Base-by-base conservation (phyloP, 2,113 vertebrate genomes). In the Cyanoderma ruficeps region DNA sequence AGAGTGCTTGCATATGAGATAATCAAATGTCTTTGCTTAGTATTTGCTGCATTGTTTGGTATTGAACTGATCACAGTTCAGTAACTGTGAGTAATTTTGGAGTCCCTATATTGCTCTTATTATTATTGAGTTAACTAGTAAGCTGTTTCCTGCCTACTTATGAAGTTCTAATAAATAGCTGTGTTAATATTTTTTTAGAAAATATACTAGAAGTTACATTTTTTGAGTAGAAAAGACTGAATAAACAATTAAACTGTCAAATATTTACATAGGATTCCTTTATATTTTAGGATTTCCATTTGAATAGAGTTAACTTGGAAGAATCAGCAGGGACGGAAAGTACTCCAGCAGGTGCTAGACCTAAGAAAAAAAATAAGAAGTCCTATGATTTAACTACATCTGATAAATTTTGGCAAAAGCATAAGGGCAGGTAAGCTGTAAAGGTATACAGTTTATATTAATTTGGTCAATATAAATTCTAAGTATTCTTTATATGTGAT, bases 331-430 rank as follows among this genome's bases (percentile, higher is more conserved):
- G 98, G 95, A 86, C 84, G 0, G 99, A 99, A 97, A 98, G 96
- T 60, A 98, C 98, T 69, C 98, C 99, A 74, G 97, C 99, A 77
- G 99, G 99, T 63, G 99, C 99, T 89, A 98, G 99, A 97, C 99
- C 99, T 79, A 99, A 99, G 97, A 99, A 99, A 97, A 99, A 99
- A 98, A 99, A 97, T 93, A 99, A 98, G 85, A 99, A 99, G 95
- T 98, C 97, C 76, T 99, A 99, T 64, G 99, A 99, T 97, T 98
- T 99, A 96, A 99, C 99, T 23, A 96, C 98, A 17, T 98, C 98
- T 63, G 99, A 99, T 98, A 98, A 95, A 96, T 99, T 99, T 97
- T 99, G 99, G 99, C 99, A 99, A 96, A 99, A 99, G 53, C 99
- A 99, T 97, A 99, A 99, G 97, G 99, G 99, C 98, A 99, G 99